These are phyloP conservation scores for Mesitornis unicolor DNA, from an alignment of 2,113 vertebrate species.

Conservation along the genomic window DNA sequence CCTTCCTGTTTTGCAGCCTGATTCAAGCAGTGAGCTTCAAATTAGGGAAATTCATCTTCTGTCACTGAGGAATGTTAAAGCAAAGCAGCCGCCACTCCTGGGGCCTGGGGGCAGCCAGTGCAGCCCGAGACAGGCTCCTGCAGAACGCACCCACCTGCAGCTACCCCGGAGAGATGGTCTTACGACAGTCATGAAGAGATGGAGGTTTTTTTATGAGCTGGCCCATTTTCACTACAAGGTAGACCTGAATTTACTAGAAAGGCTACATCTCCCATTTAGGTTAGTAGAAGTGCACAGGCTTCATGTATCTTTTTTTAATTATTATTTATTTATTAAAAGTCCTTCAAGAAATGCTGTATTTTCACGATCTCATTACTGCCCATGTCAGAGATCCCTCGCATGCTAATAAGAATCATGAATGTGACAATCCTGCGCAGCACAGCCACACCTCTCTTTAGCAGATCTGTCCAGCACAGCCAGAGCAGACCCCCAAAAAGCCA, in stretches of 20 bases:
- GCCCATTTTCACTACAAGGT: not conserved
- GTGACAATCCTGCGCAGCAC: not conserved
- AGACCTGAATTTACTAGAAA: not conserved
- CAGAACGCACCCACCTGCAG: not conserved
- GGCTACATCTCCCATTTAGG: not conserved
- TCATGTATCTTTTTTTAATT: too few species aligned
- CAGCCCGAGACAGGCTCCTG: not conserved
- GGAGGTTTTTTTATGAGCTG: not conserved
- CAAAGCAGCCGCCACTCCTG: not conserved
- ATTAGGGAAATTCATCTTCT: not conserved
- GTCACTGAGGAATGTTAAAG: not conserved
- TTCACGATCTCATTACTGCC: not conserved
- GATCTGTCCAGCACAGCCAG: not conserved
- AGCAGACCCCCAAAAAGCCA: not conserved
- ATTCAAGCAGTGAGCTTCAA: not conserved
- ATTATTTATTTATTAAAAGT: too few species aligned
- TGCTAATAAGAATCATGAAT: not conserved
- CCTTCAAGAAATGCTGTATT: not conserved
- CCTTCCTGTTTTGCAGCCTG: not conserved
- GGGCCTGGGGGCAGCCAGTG: not conserved
- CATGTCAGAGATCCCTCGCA: rapidly evolving
- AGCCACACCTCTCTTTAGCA: not conserved
- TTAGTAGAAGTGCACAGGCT: rapidly evolving
- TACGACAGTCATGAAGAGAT: rapidly evolving
- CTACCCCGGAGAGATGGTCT: not conserved